Percentiles rank a stretch among this genome's conserved stretches.
These are phyloP conservation scores for Apamea anceps DNA, from an alignment of 2,888 invertebrate species.

Conservation along the genomic window DNA sequence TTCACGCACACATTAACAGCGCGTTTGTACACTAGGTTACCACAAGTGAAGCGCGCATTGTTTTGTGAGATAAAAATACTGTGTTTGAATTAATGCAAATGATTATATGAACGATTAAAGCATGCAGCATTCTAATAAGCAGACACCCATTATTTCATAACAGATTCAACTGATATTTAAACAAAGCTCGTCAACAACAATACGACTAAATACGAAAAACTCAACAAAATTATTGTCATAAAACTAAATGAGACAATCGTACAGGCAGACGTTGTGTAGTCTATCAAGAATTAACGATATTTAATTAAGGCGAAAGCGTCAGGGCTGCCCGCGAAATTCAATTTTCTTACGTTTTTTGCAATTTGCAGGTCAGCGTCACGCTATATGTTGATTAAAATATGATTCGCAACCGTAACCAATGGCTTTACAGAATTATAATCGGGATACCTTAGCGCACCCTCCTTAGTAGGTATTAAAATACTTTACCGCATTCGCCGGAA, in stretches of 20 bases:
- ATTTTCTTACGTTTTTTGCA: not conserved
- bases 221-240: conserved; percentile 63
- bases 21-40: not conserved
- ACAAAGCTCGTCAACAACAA: conserved; percentile 63
- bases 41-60: not conserved
- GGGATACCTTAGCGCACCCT: not conserved
- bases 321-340: not conserved
- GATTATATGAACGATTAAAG: conserved; percentile 23
- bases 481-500: not conserved
- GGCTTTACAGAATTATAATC: not conserved
- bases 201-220: conserved; percentile 53
- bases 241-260: conserved; percentile 44
- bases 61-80: not conserved
- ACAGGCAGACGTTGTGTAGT: conserved; percentile 7
- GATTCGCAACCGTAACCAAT: not conserved
- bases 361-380: not conserved
- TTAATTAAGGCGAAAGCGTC: not conserved
- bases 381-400: not conserved
- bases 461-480: not conserved
- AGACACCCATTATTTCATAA: conserved; percentile 45
- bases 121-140: conserved; percentile 37
- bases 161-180: conserved; percentile 56
- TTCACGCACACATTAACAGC: not conserved
- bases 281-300: conserved; percentile 12
- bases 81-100: conserved; percentile 21